Evolutionary conservation across 2,888 invertebrate species (phyloP), one percentile per base, ranked within the genome.

Genomic region (Chrysina gloriosa): DNA sequence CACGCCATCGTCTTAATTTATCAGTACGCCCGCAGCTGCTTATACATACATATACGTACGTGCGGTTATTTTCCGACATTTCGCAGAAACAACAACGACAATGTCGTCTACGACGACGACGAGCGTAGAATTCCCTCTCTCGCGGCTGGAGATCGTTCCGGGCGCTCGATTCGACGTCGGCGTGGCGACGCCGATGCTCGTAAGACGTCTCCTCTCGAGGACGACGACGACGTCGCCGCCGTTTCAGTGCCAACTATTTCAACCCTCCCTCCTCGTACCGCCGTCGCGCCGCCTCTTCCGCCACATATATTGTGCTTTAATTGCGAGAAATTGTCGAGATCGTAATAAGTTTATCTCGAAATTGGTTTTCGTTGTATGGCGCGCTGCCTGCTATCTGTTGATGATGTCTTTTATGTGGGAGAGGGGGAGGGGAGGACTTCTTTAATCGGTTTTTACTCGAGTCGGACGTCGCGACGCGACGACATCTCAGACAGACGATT

Each of bases 261-360:
- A n/a, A n/a, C n/a, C 48, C 19, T 25, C 31, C 9, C 16, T 45
- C 42, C n/a, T n/a, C n/a, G n/a, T 16, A 39, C 6, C 39, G 9
- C 11, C 27, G 29, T 3, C 16, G 11, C 16, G 27, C 27, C 14
- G n/a, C 19, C 14, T 39, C 42, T 14, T 7, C 42, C 16, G 4
- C 42, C 61, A 29, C 39, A 25, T 52, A 52, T 52, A 52, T 52
- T 31, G 52, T 31, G 52, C 65, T 54, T 42, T 65, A 54, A 65
- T 65, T 65, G 65, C 65, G 50, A 42, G 54, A 52, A 65, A 65
- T 39, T 52, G 65, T 39, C 39, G 52, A 52, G 27, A 65, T 29
- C 54, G 65, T 61, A 67, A 63, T 58, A 47, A 56, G 31, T 61
- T 67, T 67, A 67, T 61, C 67, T 61, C 19, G 29, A 50, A 67